Conservation (phyloP, 2,888 invertebrate genomes). For the Melikaiella ostensackeni region DNA sequence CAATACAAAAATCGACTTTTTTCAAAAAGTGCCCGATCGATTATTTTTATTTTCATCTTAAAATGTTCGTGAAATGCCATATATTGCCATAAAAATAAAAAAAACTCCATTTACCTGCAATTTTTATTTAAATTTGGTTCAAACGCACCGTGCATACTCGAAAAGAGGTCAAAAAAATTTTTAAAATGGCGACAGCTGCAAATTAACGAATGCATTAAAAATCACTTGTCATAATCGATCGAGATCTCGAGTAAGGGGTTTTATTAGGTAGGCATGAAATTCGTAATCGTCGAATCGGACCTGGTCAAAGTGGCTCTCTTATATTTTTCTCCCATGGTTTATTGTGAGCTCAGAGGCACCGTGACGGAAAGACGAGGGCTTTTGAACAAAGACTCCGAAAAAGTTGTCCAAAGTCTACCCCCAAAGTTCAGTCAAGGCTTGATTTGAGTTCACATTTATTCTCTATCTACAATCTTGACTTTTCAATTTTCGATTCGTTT, state of each 20-base stretch:
- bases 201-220: not conserved
- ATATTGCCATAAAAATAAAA: no score
- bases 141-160: no score
- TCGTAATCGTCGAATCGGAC: slow-evolving; percentile 46
- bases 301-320: slow-evolving; percentile 36
- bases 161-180: not conserved
- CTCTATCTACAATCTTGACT: slow-evolving; percentile 41
- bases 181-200: slow-evolving; percentile 47
- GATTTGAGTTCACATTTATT: slow-evolving; percentile 42
- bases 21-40: no score
- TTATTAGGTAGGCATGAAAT: slow-evolving; percentile 36
- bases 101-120: no score
- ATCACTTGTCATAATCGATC: slow-evolving; percentile 1
- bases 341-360: slow-evolving; percentile 24
- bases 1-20: no score
- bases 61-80: no score
- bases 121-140: no score
- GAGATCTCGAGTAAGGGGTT: slow-evolving; percentile 24
- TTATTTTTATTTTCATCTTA: no score
- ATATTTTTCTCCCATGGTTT: slow-evolving; percentile 2
- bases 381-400: slow-evolving; percentile 33
- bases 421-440: slow-evolving; percentile 28
- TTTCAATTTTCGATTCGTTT: slow-evolving; percentile 40
- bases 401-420: slow-evolving; percentile 23
- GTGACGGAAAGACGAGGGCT: slow-evolving; percentile 40